phyloP scores from a whole-genome alignment of 2,113 vertebrate species.

The Anhinga anhinga region DNA sequence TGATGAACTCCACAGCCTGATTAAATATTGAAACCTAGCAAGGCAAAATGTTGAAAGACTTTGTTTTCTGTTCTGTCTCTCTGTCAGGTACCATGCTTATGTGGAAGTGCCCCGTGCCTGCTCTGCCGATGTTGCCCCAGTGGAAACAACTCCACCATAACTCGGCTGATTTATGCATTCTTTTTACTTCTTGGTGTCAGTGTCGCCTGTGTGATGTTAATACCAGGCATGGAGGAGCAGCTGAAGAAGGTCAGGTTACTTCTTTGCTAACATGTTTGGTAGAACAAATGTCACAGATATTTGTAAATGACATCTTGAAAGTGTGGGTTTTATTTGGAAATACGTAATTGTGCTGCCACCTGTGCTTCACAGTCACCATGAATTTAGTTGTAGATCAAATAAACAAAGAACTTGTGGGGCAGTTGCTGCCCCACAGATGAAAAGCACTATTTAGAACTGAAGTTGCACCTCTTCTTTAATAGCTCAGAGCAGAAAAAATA shows the following conservation, averaged over 20 bases:
- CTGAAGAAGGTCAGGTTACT: conserved; percentile 89
- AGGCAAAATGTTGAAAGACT: background rate
- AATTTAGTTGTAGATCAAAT: background rate
- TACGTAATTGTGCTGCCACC: background rate
- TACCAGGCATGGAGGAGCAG: conserved; percentile 96
- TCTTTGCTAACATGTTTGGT: background rate
- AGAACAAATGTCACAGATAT: background rate
- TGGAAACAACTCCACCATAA: conserved; percentile 96
- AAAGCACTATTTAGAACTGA: background rate
- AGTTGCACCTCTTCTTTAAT: background rate
- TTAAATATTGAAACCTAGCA: background rate
- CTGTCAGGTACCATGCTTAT: conserved; percentile 90
- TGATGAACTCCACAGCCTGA: background rate
- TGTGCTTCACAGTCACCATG: background rate
- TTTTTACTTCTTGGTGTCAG: conserved; percentile 92
- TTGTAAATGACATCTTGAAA: background rate
- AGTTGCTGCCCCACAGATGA: background rate
- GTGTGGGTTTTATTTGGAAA: background rate
- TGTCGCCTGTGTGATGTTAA: conserved; percentile 92
- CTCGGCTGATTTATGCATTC: conserved; percentile 91
- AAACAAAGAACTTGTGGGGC: background rate
- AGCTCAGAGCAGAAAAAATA: background rate
- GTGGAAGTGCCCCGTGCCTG: conserved; percentile 94
- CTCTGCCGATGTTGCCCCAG: conserved; percentile 96
- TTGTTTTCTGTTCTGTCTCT: background rate